These are phyloP conservation scores for Muscicapa striata DNA, from an alignment of 2,797 vertebrate species.

Conservation along the genomic window DNA sequence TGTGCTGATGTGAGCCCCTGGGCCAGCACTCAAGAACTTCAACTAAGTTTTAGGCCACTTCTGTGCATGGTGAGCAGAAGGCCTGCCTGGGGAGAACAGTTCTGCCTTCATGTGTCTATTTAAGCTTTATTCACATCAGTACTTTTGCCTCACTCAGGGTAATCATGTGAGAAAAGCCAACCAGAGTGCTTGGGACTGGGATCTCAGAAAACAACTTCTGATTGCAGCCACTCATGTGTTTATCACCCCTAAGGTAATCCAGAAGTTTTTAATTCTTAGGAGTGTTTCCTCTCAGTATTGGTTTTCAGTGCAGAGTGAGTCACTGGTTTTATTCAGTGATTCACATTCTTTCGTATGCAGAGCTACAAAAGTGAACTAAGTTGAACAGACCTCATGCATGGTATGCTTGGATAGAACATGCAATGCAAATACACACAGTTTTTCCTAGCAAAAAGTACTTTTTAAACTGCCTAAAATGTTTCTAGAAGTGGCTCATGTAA, in stretches of 20 bases:
- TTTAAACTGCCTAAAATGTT: not conserved
- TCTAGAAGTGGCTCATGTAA: not conserved
- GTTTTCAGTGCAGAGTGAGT: not conserved
- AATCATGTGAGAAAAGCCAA: not conserved
- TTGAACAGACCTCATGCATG: not conserved
- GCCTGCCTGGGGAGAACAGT: not conserved
- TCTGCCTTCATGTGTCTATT: not conserved
- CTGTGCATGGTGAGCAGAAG: not conserved
- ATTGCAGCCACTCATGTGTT: not conserved
- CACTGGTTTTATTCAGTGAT: not conserved
- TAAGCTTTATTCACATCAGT: not conserved
- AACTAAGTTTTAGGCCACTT: not conserved
- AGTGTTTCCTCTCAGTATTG: not conserved
- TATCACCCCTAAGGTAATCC: not conserved
- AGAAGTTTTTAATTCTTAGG: not conserved
- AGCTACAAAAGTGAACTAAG: not conserved
- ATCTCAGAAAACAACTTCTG: not conserved
- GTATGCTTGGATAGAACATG: not conserved
- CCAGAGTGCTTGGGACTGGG: not conserved
- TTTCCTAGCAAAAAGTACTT: not conserved
- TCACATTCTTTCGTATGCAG: not conserved
- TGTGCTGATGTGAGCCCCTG: not conserved
- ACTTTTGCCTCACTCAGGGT: not conserved
- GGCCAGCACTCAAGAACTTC: not conserved
- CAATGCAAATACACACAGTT: not conserved